A percentile compares a stretch with the other conserved stretches of the same genome.
Evolutionary conservation across 92 coral and sea anemone species (phyloP).

Genomic region (Zoanthus sociatus): DNA sequence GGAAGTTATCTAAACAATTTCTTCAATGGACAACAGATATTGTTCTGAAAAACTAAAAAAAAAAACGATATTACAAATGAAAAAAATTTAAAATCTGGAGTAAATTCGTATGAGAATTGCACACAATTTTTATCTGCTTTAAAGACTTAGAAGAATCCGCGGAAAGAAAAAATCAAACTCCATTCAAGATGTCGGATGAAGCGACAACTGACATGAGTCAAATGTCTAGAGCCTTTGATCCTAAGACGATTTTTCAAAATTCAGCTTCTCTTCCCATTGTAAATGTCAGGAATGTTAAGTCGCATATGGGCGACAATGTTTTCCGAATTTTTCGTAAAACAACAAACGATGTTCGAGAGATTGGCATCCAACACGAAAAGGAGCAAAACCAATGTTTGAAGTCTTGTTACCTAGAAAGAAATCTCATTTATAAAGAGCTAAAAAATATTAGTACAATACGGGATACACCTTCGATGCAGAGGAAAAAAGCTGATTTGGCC

Average conservation of each 20-base stretch:
- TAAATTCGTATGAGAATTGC: background rate
- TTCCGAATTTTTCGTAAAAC: conserved; percentile 87
- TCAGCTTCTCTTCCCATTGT: conserved; percentile 85
- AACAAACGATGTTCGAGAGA: conserved; percentile 68
- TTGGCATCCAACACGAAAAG: conserved; percentile 68
- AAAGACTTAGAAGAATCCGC: background rate
- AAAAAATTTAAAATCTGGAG: background rate
- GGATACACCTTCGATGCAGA: conserved; percentile 39
- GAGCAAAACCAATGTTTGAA: conserved; percentile 72
- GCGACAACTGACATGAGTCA: conserved; percentile 36
- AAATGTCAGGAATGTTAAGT: conserved; percentile 65
- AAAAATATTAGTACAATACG: conserved; percentile 62
- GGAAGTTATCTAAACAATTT: background rate
- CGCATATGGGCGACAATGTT: conserved; percentile 80
- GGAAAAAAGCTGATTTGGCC: background rate
- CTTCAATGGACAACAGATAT: too few species aligned
- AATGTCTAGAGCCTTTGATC: conserved; percentile 44
- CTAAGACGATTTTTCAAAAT: conserved; percentile 70
- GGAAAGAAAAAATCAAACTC: too few species aligned
- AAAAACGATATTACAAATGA: background rate
- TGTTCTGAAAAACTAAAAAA: too few species aligned
- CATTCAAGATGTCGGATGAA: conserved; percentile 16
- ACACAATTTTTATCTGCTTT: background rate
- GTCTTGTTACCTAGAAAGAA: conserved; percentile 76
- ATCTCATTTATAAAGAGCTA: conserved; percentile 79